Base-by-base conservation (phyloP, 2,113 vertebrate species). In the Aviceda subcristata region DNA sequence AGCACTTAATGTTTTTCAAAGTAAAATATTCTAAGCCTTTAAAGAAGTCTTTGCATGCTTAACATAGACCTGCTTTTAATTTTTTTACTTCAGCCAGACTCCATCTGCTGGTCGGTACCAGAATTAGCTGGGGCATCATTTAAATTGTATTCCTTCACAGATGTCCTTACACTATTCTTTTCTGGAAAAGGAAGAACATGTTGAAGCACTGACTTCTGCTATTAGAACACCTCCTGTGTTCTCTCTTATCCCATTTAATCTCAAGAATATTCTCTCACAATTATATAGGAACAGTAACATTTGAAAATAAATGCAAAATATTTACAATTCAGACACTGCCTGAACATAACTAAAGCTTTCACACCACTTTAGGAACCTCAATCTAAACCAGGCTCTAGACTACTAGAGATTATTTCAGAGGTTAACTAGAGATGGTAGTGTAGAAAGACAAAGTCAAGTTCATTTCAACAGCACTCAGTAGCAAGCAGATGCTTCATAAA, bases 41-140 rank as follows among this genome's bases (percentile, higher is more conserved):
- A 79, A 87, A 79, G 77, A 88, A 46, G n/a, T 46, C 68, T 79
- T 62, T 32, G 36, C 59, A 59, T 38, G 32, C 22, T 59, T 80
- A 86, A 77, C 2, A 5, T 0, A 45, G 15, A 73, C 5, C 8
- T 34, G 45, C 27, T 66, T 80, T 48, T 19, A 8, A 15, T 1
- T 5, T 38, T 48, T 89, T 34, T 39, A 4, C 60, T 89, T 94
- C 82, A 62, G 57, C 39, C 39, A 72, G 43, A 56, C 93, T 81
- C 95, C 95, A 92, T 56, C 95, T 96, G 89, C 84, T 92, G 95
- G 95, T 56, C 26, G 5, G 39, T 90, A 78, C 5, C 3, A 12
- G 60, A 86, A 86, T 15, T n/a, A 86, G 26, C 38, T 9, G 11
- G 19, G 36, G 14, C 29, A 71, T n/a, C 24, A 51, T 18, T 59